Percentiles rank a stretch among this genome's conserved stretches.
Conservation (phyloP, 2,888 invertebrate species). For the Deilephila porcellus region DNA sequence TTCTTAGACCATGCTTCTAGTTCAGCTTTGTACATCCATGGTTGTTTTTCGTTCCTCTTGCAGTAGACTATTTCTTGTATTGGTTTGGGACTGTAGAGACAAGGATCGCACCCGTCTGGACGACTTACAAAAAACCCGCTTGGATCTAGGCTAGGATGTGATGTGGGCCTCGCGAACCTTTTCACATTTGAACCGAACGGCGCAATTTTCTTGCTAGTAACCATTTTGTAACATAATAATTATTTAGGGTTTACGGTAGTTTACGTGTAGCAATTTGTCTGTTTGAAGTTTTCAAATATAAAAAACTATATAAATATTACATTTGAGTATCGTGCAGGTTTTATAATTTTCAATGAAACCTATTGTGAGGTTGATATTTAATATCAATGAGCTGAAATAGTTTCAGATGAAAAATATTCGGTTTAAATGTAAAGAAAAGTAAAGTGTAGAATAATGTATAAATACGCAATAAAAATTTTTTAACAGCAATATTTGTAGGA, state of each 20-base stretch:
- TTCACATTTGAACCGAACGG: constrained; percentile 55
- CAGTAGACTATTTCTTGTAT: constrained; percentile 57
- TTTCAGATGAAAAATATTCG: too few relatives aligned
- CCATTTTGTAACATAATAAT: constrained; percentile 36
- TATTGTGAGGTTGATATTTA: neutral
- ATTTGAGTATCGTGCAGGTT: neutral
- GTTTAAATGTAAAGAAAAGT: too few relatives aligned
- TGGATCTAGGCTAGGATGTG: constrained; percentile 68
- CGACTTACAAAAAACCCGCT: constrained; percentile 58
- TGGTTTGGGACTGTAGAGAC: constrained; percentile 62
- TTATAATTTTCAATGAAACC: neutral
- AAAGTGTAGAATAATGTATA: too few relatives aligned
- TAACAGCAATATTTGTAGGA: too few relatives aligned
- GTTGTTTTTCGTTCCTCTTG: constrained; percentile 60
- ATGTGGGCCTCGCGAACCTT: constrained; percentile 63
- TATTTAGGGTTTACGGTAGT: neutral
- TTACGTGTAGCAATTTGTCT: neutral
- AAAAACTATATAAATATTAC: neutral
- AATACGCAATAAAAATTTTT: too few relatives aligned
- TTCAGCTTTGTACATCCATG: constrained; percentile 71
- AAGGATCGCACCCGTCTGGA: constrained; percentile 65
- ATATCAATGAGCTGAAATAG: too few relatives aligned
- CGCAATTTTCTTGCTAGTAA: constrained; percentile 34
- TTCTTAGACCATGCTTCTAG: constrained; percentile 74
- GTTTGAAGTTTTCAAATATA: neutral